Evolutionary conservation across 1,140 invertebrate genomes (phyloP).

Genomic region (Diploscapter pachys): DNA sequence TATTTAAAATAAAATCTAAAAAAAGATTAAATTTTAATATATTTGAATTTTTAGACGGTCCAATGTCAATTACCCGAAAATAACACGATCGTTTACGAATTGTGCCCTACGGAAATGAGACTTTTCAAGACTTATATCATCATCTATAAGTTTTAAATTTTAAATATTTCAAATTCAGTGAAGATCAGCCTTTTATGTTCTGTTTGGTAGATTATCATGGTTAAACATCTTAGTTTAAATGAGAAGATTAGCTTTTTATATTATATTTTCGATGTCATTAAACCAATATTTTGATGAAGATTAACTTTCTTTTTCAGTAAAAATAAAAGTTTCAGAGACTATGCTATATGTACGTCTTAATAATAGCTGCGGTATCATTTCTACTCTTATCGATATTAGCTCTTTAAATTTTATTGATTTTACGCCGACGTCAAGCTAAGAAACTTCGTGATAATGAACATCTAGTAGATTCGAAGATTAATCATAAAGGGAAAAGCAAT

Average conservation of each 20-base stretch:
- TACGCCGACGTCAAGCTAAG: no score
- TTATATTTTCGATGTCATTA: no score
- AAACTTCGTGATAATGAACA: no score
- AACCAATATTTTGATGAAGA: background rate
- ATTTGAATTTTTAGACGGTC: constrained; percentile 36
- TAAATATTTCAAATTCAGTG: background rate
- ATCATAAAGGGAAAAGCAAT: background rate
- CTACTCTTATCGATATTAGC: constrained; percentile 37
- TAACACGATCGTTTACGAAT: constrained; percentile 32
- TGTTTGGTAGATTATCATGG: background rate
- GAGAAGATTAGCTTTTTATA: constrained; percentile 1
- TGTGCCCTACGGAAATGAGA: constrained; percentile 46
- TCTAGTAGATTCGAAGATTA: no score
- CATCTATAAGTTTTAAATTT: constrained; percentile 38
- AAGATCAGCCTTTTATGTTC: background rate
- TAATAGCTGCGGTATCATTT: constrained; percentile 46
- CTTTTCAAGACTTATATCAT: constrained; percentile 40
- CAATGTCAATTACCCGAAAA: constrained; percentile 31
- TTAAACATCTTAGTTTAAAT: background rate
- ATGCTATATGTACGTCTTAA: constrained; percentile 41
- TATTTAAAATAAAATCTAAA: no score
- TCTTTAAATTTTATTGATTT: constrained; percentile 30
- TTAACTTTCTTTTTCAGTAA: background rate
- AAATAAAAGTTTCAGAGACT: constrained; percentile 34
- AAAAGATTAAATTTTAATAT: no score